Evolutionary conservation across 2,888 invertebrate species (phyloP), one percentile per base, ranked within the genome.

Genomic region (Peribatodes rhomboidaria): DNA sequence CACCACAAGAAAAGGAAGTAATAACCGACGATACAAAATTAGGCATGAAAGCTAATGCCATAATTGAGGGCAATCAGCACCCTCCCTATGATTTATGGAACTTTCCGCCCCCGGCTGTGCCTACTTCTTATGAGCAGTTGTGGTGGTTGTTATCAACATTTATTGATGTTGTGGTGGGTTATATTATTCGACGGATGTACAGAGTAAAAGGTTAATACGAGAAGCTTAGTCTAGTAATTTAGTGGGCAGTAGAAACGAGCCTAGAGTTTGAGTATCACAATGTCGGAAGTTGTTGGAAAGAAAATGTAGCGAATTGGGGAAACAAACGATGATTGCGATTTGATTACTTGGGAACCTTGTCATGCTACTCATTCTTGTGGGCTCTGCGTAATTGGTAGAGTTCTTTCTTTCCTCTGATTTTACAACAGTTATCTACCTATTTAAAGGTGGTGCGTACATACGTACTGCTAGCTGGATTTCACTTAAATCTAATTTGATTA

Each of bases 21-120:
- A 78, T 78, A 78, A 78, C 77, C 78, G 75, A 79, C 80, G 79
- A 78, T 80, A 83, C 83, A 86, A 88, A 92, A 92, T 91, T 89
- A 90, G 87, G 82, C 86, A 87, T 85, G 86, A 87, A 88, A 89
- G 87, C 89, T 91, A 92, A 92, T 90, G 86, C 90, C 85, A 86
- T 91, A 93, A 92, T 92, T 89, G 91, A 80, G 83, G 89, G 88
- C 88, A 91, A 90, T 91, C 90, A 86, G 86, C 86, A 77, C 87
- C 87, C 88, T 82, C 85, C 82, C 78, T 73, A 92, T 92, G 92
- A 92, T 88, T 90, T 87, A 90, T 90, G 83, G 77, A 70, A 64
- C 66, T 70, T 65, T 68, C 66, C 65, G 60, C 54, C 70, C 70
- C 70, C 64, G 66, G 61, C 69, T 65, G 71, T 60, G 70, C 69